A percentile compares a stretch with the other conserved stretches of the same genome.
These are phyloP conservation scores for Quadroppia sp. DNA, from an alignment of 2,888 invertebrate species.

Conservation along the genomic window DNA sequence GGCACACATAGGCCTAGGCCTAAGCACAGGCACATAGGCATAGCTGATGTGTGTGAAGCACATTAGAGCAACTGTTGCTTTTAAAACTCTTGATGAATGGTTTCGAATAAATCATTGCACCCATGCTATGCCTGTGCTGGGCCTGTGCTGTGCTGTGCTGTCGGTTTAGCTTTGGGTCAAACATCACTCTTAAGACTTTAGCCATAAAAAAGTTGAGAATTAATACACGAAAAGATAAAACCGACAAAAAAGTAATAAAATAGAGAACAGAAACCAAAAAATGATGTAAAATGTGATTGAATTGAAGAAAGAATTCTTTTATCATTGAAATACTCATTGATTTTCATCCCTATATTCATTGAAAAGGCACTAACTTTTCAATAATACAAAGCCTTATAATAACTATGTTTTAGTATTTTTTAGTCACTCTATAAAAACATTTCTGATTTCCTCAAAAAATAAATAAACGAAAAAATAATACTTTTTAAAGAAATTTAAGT, in stretches of 20 bases:
- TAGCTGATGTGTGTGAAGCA: constrained; percentile 6
- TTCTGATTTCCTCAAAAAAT: too few relatives aligned
- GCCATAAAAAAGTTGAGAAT: constrained; percentile 9
- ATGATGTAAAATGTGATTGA: not conserved
- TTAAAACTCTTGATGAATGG: constrained; percentile 36
- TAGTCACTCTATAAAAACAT: too few relatives aligned
- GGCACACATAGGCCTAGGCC: too few relatives aligned
- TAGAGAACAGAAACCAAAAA: not conserved
- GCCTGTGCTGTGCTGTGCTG: constrained; percentile 14
- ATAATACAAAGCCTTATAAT: not conserved
- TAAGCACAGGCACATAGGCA: constrained; percentile 9
- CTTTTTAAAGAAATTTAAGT: too few relatives aligned
- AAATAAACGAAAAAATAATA: too few relatives aligned
- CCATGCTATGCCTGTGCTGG: constrained; percentile 16
- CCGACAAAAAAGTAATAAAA: constrained; percentile 17
- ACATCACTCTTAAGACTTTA: constrained; percentile 9
- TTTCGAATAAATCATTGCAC: constrained; percentile 25
- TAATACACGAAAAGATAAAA: constrained; percentile 10
- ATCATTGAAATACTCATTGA: not conserved
- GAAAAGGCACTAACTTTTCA: too few relatives aligned
- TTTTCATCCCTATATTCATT: not conserved
- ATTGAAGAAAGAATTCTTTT: constrained; percentile 3
- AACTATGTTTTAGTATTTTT: too few relatives aligned
- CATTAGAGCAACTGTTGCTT: constrained; percentile 28
- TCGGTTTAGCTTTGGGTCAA: not conserved